These are phyloP conservation scores for Varecia variegata DNA, from an alignment of 2,797 vertebrate species.

Conservation along the genomic window DNA sequence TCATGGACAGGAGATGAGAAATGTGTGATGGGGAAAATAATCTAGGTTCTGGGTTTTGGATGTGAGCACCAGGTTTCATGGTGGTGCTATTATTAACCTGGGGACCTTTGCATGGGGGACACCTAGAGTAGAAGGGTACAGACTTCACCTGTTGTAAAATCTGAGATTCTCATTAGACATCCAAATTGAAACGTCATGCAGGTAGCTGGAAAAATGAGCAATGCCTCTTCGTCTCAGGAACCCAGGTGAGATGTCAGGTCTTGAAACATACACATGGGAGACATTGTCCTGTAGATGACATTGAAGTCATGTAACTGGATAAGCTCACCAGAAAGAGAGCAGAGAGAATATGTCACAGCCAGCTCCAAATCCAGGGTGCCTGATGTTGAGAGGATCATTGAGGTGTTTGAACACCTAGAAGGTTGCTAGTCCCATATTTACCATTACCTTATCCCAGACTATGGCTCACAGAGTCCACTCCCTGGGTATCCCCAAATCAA, in stretches of 20 bases:
- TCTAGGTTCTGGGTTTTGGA: not conserved
- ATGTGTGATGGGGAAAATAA: not conserved
- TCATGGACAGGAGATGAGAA: not conserved
- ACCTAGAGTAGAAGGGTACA: not conserved
- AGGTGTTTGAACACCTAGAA: not conserved
- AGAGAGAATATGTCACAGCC: not conserved
- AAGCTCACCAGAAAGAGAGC: not conserved
- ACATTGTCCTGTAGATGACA: not conserved
- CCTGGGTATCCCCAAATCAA: not conserved
- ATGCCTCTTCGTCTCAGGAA: not conserved
- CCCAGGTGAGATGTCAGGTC: not conserved
- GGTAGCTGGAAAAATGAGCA: not conserved
- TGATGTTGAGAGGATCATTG: not conserved
- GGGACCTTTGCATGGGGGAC: not conserved
- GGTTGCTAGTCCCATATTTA: not conserved
- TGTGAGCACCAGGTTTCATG: not conserved
- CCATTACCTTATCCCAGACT: constrained; percentile 3
- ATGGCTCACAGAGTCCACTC: not conserved
- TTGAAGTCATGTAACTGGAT: not conserved
- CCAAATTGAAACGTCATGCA: not conserved
- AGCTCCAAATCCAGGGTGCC: not conserved
- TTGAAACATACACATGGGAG: not conserved
- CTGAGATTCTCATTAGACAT: not conserved
- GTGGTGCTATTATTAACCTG: not conserved
- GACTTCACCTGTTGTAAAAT: not conserved